A percentile compares a stretch with the other conserved stretches of the same genome.
Conservation (phyloP, 2,888 invertebrate genomes). For the Rhagonycha fulva region DNA sequence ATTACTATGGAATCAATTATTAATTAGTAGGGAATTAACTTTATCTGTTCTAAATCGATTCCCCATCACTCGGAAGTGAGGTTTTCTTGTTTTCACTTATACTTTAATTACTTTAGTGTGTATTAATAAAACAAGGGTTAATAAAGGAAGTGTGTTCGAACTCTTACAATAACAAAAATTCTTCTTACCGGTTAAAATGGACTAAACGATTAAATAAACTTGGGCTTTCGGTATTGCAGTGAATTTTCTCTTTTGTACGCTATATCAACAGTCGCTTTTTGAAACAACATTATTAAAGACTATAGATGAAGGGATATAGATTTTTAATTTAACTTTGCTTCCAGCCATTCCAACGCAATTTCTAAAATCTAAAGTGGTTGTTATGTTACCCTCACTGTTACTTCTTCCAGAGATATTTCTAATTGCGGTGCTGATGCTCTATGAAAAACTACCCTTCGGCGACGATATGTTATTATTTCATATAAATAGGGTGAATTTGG, state of each 20-base stretch:
- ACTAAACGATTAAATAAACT: conserved; percentile 11
- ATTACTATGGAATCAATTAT: conserved; percentile 9
- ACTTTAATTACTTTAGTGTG: conserved; percentile 4
- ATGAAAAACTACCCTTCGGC: conserved; percentile 12
- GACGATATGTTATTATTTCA: conserved; percentile 27
- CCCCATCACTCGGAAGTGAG: background rate
- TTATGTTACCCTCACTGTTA: conserved; percentile 11
- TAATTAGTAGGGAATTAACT: conserved; percentile 7
- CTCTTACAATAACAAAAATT: conserved; percentile 12
- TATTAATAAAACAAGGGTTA: background rate
- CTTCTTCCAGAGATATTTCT: conserved; percentile 27
- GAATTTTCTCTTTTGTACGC: background rate
- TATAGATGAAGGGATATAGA: conserved; percentile 30
- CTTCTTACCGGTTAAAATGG: conserved; percentile 7
- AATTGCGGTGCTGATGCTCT: conserved; percentile 26
- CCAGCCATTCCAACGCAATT: conserved; percentile 13
- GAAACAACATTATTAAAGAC: conserved; percentile 25
- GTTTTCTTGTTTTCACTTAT: background rate
- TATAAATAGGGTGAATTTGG: conserved; percentile 22
- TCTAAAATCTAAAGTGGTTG: conserved; percentile 21
- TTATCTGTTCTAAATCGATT: conserved; percentile 5
- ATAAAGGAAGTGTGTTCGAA: conserved; percentile 5
- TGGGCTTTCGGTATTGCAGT: background rate
- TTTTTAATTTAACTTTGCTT: conserved; percentile 33
- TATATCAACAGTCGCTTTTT: conserved; percentile 17